These are phyloP conservation scores for Oryzias javanicus DNA, from an alignment of 2,113 vertebrate genomes.

Conservation along the genomic window DNA sequence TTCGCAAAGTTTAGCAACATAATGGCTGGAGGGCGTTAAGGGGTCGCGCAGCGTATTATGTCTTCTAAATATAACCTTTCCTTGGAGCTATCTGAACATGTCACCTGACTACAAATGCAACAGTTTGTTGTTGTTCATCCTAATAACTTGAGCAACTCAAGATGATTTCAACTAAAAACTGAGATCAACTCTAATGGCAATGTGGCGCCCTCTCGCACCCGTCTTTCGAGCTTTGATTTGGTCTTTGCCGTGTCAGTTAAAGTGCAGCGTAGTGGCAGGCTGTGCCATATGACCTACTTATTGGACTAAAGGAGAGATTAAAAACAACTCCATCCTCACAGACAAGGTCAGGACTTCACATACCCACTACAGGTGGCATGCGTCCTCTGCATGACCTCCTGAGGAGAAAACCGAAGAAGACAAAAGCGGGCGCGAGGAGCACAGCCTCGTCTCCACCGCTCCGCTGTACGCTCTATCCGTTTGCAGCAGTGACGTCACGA, in stretches of 20 bases:
- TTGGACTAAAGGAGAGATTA: conserved; percentile 69
- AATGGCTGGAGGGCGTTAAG: neutral
- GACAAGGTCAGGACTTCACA: conserved; percentile 52
- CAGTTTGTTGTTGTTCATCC: too few relatives aligned
- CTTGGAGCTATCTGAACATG: neutral
- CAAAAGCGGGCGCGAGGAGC: neutral
- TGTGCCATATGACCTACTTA: conserved; percentile 73
- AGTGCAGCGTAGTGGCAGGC: conserved; percentile 42
- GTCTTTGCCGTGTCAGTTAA: conserved; percentile 25
- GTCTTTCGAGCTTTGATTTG: conserved; percentile 36
- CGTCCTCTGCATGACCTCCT: neutral
- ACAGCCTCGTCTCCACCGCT: conserved; percentile 10
- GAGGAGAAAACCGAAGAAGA: neutral
- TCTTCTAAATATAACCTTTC: neutral
- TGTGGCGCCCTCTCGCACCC: conserved; percentile 9
- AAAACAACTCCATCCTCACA: conserved; percentile 42
- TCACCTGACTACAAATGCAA: conserved; percentile 15
- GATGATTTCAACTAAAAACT: conserved; percentile 18
- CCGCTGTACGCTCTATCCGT: conserved; percentile 30
- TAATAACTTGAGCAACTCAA: conserved; percentile 15
- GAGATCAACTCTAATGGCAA: conserved; percentile 19
- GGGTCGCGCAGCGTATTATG: neutral
- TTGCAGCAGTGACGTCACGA: conserved; percentile 54
- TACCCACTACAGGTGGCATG: conserved; percentile 17
- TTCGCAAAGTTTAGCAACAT: conserved; percentile 23